Evolutionary conservation across 1,140 invertebrate species (phyloP).

Genomic region (Drosophila hydei): DNA sequence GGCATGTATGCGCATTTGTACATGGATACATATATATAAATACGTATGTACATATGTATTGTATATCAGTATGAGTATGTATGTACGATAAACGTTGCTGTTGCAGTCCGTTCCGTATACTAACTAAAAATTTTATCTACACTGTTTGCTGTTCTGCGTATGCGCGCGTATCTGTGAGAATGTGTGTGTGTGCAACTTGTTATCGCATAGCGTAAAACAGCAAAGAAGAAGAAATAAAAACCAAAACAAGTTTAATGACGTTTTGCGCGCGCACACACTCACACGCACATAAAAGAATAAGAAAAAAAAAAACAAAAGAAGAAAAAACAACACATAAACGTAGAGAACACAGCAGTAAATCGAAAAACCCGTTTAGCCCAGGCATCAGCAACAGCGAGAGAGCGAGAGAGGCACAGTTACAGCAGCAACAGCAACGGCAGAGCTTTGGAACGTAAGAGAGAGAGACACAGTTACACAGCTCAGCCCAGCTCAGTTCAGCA

Average conservation of each 20-base stretch:
- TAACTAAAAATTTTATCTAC: conserved; percentile 49
- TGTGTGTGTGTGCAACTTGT: conserved; percentile 68
- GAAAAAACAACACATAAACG: conserved; percentile 24
- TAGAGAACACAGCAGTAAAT: conserved; percentile 30
- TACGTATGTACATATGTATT: not conserved
- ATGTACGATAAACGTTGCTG: conserved; percentile 19
- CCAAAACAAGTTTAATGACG: conserved; percentile 84
- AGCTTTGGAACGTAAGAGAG: conserved; percentile 24
- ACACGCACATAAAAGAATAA: conserved; percentile 12
- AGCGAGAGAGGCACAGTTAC: conserved; percentile 42
- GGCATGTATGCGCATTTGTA: conserved; percentile 22
- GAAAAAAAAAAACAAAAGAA: conserved; percentile 29
- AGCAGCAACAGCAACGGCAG: conserved; percentile 17
- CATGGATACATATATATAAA: not conserved
- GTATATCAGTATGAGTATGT: not conserved
- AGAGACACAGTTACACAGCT: conserved; percentile 47
- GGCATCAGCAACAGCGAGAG: conserved; percentile 17
- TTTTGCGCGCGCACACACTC: conserved; percentile 70
- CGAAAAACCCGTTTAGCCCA: conserved; percentile 41
- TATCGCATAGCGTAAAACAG: conserved; percentile 78
- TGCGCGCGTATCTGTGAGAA: conserved; percentile 16
- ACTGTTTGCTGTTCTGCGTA: conserved; percentile 40
- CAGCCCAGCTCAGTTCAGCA: conserved; percentile 9
- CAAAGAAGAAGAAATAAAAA: conserved; percentile 71
- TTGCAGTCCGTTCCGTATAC: conserved; percentile 43